Evolutionary conservation across 2,113 vertebrate species (phyloP).

Genomic region (Mohoua ochrocephala): DNA sequence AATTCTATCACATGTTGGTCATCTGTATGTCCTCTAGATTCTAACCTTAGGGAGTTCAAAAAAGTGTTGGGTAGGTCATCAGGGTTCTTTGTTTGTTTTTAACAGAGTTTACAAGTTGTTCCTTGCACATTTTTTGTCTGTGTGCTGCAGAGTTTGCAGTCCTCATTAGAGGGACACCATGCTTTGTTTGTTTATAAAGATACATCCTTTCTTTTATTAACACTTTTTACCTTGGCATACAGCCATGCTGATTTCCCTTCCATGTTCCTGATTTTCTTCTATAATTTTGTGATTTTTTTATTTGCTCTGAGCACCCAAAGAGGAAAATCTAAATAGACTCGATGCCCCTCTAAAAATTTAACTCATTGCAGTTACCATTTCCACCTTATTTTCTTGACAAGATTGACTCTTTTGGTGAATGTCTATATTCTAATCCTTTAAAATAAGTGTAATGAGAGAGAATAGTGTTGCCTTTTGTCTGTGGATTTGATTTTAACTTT

Average conservation of each 20-base stretch:
- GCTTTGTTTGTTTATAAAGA: neutral
- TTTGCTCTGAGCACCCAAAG: neutral
- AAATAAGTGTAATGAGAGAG: neutral
- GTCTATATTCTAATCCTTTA: neutral
- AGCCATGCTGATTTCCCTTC: neutral
- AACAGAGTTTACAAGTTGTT: neutral
- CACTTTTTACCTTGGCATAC: neutral
- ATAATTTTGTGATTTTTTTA: neutral
- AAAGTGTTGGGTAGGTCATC: accelerated
- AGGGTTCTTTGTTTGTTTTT: neutral
- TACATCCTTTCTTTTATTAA: neutral
- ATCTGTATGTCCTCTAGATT: neutral
- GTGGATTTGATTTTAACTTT: neutral
- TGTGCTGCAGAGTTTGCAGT: neutral
- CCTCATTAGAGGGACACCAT: neutral
- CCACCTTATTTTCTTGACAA: neutral
- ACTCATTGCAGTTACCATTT: neutral
- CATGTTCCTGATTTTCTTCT: neutral
- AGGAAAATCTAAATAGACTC: neutral
- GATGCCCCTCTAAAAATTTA: neutral
- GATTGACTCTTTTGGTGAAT: neutral
- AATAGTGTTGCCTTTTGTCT: neutral
- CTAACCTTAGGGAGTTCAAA: neutral
- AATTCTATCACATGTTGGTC: neutral
- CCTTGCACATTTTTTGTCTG: neutral